Evolutionary conservation across 2,888 invertebrate species (phyloP).

Genomic region (Petrolisthes manimaculis): DNA sequence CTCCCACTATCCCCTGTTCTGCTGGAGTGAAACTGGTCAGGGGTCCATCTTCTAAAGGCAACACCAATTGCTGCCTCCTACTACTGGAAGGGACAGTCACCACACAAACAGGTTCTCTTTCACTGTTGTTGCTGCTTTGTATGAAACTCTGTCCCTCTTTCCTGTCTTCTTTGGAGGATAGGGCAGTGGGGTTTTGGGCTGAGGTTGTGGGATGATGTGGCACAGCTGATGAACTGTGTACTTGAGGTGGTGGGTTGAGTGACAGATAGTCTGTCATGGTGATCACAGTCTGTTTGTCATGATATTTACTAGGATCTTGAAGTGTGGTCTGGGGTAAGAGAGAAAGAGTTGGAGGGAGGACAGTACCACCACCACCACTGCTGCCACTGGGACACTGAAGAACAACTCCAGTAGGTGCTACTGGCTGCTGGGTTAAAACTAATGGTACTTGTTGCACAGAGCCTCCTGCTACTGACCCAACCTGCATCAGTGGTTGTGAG

Average conservation of each 20-base stretch:
- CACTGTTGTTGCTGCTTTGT: background rate
- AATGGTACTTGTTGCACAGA: slow-evolving; percentile 16
- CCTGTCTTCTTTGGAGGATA: background rate
- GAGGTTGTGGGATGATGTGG: background rate
- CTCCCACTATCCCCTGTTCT: background rate
- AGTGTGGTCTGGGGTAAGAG: slow-evolving; percentile 17
- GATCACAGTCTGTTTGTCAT: slow-evolving; percentile 28
- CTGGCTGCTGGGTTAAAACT: slow-evolving; percentile 17
- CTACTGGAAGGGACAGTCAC: slow-evolving; percentile 10
- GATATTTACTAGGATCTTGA: background rate
- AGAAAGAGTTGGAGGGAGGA: background rate
- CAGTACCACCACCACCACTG: too few relatives aligned
- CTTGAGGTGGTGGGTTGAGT: background rate
- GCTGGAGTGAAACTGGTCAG: background rate
- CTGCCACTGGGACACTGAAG: slow-evolving; percentile 30
- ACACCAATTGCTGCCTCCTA: background rate
- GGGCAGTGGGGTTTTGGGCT: background rate
- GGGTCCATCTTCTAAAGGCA: background rate
- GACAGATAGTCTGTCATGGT: slow-evolving; percentile 29
- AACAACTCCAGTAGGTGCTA: slow-evolving; percentile 6
- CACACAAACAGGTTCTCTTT: background rate
- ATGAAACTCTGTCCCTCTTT: background rate
- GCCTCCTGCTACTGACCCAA: background rate
- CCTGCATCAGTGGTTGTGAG: background rate
- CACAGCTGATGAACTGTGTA: background rate